Conservation (phyloP, 1,140 invertebrate species). For the Mercenaria mercenaria region DNA sequence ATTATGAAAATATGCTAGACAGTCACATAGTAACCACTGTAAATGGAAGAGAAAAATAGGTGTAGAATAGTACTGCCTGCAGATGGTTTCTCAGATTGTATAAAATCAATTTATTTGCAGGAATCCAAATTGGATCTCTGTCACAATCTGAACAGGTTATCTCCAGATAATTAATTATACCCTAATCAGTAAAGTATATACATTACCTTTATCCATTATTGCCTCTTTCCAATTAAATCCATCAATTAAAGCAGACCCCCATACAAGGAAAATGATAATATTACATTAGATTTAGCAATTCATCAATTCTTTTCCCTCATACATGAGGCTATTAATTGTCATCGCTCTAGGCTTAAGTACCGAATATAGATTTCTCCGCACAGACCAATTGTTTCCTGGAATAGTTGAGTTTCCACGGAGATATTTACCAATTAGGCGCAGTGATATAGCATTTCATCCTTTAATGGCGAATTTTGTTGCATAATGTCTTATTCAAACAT, state of each 20-base stretch:
- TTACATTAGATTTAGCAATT: constrained; percentile 2
- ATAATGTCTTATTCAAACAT: not conserved
- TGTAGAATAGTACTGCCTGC: too few species aligned
- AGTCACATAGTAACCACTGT: too few species aligned
- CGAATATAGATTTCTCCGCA: not conserved
- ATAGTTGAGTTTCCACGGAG: constrained; percentile 1
- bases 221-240: not conserved
- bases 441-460: not conserved
- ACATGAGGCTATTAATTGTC: constrained; percentile 23
- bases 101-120: too few species aligned
- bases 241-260: constrained; percentile 3
- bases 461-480: not conserved
- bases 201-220: not conserved
- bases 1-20: too few species aligned
- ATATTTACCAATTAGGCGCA: not conserved
- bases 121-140: not conserved
- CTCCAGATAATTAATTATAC: not conserved
- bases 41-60: too few species aligned
- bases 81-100: too few species aligned
- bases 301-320: not conserved
- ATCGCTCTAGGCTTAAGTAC: not conserved
- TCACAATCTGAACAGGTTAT: not conserved
- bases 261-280: constrained; percentile 13
- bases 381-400: not conserved
- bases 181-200: not conserved